Percentiles rank a stretch among this genome's conserved stretches.
Evolutionary conservation across 2,113 vertebrate species (phyloP).

Genomic region (Hyperopisus bebe): DNA sequence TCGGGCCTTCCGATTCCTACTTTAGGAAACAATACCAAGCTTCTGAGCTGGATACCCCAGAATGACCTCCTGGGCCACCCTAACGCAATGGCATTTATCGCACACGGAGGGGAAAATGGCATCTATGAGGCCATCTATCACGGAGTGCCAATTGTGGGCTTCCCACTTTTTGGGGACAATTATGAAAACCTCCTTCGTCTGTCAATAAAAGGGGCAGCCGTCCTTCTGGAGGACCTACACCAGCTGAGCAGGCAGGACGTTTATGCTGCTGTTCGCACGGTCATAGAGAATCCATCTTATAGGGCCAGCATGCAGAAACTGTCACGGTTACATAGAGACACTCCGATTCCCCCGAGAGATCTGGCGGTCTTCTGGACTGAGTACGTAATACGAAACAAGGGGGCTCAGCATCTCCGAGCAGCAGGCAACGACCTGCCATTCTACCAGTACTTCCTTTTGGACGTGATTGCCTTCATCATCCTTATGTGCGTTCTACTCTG

Average conservation of each 20-base stretch:
- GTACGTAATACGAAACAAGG: conserved; percentile 51
- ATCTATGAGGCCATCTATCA: conserved; percentile 53
- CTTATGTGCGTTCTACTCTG: background rate
- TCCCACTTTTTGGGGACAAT: conserved; percentile 55
- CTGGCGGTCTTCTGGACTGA: conserved; percentile 54
- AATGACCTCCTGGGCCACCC: conserved; percentile 52
- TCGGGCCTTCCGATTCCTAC: conserved; percentile 28
- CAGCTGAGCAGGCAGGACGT: conserved; percentile 35
- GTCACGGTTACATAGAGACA: conserved; percentile 50
- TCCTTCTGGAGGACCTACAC: conserved; percentile 35
- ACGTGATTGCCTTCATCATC: background rate
- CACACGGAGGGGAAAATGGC: conserved; percentile 51
- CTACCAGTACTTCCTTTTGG: conserved; percentile 19
- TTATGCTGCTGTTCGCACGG: conserved; percentile 32
- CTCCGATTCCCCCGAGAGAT: conserved; percentile 47
- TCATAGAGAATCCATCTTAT: conserved; percentile 44
- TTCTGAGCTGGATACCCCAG: conserved; percentile 55
- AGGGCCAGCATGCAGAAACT: conserved; percentile 51
- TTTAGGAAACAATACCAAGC: conserved; percentile 48
- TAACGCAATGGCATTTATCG: conserved; percentile 48
- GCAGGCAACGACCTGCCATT: conserved; percentile 19
- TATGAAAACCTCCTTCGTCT: conserved; percentile 47
- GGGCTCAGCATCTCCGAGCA: conserved; percentile 47
- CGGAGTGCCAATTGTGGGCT: conserved; percentile 46
- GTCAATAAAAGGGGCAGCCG: conserved; percentile 36